Conservation (phyloP, 2,113 vertebrate species). For the Salvelinus alpinus region DNA sequence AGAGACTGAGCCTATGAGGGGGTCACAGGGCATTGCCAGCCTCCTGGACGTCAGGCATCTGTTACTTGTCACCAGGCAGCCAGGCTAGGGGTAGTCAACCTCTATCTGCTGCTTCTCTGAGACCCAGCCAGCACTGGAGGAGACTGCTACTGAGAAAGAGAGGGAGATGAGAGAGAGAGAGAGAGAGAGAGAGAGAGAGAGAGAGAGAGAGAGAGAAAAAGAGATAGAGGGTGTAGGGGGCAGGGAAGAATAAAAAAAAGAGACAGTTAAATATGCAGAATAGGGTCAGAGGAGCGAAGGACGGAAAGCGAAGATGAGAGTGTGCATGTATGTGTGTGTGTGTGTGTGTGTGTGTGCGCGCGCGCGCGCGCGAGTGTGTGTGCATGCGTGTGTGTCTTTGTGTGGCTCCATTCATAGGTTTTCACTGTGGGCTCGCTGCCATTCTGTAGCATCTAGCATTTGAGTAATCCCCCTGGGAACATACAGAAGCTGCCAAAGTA, state of each 20-base stretch:
- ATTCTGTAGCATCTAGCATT: constrained; percentile 58
- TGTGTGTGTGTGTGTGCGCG: constrained; percentile 2
- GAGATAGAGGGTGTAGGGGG: not conserved
- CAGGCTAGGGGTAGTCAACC: not conserved
- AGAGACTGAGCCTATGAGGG: not conserved
- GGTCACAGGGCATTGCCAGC: constrained; percentile 16
- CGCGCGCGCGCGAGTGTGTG: not conserved
- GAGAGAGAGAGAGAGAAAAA: constrained; percentile 21
- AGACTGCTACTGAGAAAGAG: constrained; percentile 6
- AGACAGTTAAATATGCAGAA: constrained; percentile 4
- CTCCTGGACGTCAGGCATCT: constrained; percentile 33
- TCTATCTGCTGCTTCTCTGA: constrained; percentile 17
- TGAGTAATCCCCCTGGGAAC: constrained; percentile 80
- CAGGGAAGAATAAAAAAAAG: not conserved
- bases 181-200: constrained; percentile 13
- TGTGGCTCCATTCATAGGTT: constrained; percentile 52
- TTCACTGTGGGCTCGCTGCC: constrained; percentile 57
- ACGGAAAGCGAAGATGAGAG: constrained; percentile 23
- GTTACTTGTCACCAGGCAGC: constrained; percentile 44
- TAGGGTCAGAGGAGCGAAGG: not conserved
- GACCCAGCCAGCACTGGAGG: not conserved
- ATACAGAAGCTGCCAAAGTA: constrained; percentile 70
- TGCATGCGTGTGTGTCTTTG: constrained; percentile 16
- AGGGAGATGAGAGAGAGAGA: constrained; percentile 13
- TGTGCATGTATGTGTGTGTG: constrained; percentile 1